Percentiles rank a stretch among this genome's conserved stretches.
Evolutionary conservation across 2,113 vertebrate genomes (phyloP).

Genomic region (Donacobius atricapilla): DNA sequence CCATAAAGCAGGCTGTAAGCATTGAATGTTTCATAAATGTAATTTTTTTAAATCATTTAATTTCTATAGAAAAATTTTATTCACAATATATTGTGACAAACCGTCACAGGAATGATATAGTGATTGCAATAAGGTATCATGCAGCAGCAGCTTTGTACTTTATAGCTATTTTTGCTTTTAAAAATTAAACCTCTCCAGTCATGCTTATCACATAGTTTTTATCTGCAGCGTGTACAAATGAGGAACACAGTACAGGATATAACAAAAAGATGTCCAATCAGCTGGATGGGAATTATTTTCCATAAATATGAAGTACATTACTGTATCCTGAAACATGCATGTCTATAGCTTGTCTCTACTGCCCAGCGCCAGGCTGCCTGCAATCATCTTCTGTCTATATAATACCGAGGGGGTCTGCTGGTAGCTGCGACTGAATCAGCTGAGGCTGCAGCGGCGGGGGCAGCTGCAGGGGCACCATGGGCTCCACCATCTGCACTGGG

Average conservation of each 20-base stretch:
- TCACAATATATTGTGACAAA: slow-evolving; percentile 82
- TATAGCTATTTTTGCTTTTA: slow-evolving; percentile 80
- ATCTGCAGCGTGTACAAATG: slow-evolving; percentile 74
- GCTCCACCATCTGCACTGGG: slow-evolving; percentile 86
- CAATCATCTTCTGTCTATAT: slow-evolving; percentile 70
- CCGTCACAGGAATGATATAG: slow-evolving; percentile 80
- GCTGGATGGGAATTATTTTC: slow-evolving; percentile 69
- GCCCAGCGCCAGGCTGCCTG: slow-evolving; percentile 69
- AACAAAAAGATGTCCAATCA: slow-evolving; percentile 72
- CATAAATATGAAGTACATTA: slow-evolving; percentile 76
- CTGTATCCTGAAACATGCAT: slow-evolving; percentile 81
- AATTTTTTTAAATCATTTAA: slow-evolving; percentile 79
- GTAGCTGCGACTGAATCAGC: slow-evolving; percentile 89
- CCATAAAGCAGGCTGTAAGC: slow-evolving; percentile 81
- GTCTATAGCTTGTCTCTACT: slow-evolving; percentile 66
- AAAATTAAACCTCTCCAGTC: slow-evolving; percentile 81
- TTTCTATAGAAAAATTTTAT: slow-evolving; percentile 91
- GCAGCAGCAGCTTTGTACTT: slow-evolving; percentile 83
- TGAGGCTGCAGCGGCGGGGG: slow-evolving; percentile 94
- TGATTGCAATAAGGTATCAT: slow-evolving; percentile 83
- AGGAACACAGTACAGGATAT: slow-evolving; percentile 72
- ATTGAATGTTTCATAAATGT: slow-evolving; percentile 79
- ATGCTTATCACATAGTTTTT: slow-evolving; percentile 77
- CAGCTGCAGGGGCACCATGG: slow-evolving; percentile 91
- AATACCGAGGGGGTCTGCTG: slow-evolving; percentile 86